Evolutionary conservation across 2,113 vertebrate genomes (phyloP).

Genomic region (Dicrurus megarhynchus): DNA sequence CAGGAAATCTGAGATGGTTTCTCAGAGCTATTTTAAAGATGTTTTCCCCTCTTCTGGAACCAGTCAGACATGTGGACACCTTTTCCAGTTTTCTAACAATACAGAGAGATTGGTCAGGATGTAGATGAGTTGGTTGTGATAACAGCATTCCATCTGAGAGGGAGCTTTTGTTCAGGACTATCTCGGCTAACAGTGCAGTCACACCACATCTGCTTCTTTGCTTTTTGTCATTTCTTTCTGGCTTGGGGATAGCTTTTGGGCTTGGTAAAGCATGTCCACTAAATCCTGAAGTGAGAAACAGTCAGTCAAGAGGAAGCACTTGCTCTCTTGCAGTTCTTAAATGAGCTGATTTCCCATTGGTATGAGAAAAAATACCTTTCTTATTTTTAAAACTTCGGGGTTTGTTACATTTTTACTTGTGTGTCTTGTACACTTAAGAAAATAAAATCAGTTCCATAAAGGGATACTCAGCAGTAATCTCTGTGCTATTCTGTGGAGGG

Average conservation of each 20-base stretch:
- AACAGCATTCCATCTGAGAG: not conserved
- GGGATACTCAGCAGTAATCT: not conserved
- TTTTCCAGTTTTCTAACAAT: not conserved
- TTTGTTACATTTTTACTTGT: not conserved
- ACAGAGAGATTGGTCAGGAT: not conserved
- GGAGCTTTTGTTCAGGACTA: not conserved
- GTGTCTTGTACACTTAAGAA: not conserved
- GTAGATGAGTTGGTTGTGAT: not conserved
- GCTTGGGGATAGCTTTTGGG: not conserved
- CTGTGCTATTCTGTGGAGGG: not conserved
- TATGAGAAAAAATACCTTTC: not conserved
- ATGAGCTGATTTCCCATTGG: not conserved
- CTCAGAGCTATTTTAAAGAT: not conserved
- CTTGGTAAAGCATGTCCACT: not conserved
- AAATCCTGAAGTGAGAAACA: not conserved
- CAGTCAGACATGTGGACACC: not conserved
- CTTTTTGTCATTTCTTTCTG: not conserved
- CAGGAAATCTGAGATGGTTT: not conserved
- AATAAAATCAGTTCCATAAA: not conserved
- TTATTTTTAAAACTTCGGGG: not conserved
- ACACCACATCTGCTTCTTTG: not conserved
- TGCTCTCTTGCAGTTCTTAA: not conserved
- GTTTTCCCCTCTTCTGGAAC: not conserved
- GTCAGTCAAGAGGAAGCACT: not conserved
- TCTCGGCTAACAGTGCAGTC: not conserved